These are phyloP conservation scores for Nymphalis polychloros DNA, from an alignment of 2,888 invertebrate genomes.

Conservation along the genomic window DNA sequence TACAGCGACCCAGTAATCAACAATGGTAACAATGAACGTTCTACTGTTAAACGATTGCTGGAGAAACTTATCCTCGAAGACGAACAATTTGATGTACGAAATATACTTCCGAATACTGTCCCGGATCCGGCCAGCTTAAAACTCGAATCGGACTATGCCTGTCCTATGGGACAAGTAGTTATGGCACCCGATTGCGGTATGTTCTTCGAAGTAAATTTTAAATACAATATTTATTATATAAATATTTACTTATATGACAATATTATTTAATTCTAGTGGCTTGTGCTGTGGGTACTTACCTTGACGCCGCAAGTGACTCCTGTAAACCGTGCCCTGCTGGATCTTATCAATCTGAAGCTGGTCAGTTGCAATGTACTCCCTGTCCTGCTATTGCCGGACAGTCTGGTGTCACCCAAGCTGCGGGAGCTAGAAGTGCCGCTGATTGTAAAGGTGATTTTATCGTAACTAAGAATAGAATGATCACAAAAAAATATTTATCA, in stretches of 20 bases:
- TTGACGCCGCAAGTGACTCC: slow-evolving; percentile 87
- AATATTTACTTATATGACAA: neutral
- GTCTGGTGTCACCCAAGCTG: slow-evolving; percentile 92
- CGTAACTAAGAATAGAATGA: too few relatives aligned
- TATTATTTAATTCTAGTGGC: slow-evolving; percentile 83
- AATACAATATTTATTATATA: neutral
- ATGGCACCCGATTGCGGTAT: slow-evolving; percentile 96
- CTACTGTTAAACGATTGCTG: slow-evolving; percentile 90
- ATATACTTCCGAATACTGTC: slow-evolving; percentile 95
- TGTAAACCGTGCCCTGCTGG: slow-evolving; percentile 94
- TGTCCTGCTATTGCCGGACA: slow-evolving; percentile 96
- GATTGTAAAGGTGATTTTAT: slow-evolving; percentile 88
- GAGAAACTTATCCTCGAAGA: slow-evolving; percentile 96
- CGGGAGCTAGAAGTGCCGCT: slow-evolving; percentile 92
- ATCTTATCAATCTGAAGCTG: slow-evolving; percentile 96
- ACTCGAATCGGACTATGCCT: slow-evolving; percentile 95
- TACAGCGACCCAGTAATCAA: slow-evolving; percentile 94
- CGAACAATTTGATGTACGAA: slow-evolving; percentile 95
- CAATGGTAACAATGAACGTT: slow-evolving; percentile 92
- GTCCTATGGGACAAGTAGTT: slow-evolving; percentile 95
- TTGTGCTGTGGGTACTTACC: slow-evolving; percentile 95
- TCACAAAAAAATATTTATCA: neutral
- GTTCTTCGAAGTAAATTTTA: slow-evolving; percentile 40
- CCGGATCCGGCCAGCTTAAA: slow-evolving; percentile 94
- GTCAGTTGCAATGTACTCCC: slow-evolving; percentile 92